Base-by-base conservation (phyloP, 2,113 vertebrate species). In the Stictonetta naevosa region DNA sequence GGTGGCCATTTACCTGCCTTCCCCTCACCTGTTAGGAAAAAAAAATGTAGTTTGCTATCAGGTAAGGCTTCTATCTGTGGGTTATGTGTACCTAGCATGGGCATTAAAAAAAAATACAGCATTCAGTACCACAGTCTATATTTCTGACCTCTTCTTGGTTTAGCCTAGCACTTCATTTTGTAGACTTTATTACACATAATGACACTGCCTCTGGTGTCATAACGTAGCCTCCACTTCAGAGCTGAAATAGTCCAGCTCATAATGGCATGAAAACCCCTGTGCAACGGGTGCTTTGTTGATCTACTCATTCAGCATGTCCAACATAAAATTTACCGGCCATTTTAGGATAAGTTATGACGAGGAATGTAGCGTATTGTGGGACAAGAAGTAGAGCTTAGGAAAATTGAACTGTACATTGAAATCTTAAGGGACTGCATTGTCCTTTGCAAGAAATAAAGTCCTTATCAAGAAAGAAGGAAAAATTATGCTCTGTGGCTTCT, bases 341-440 rank as follows among this genome's bases (percentile, higher is more conserved):
- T 86, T 91, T 58, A 25, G 73, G 77, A 0, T 46, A 78, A 84
- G 46, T 66, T 83, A 42, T 23, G 76, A 67, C 74, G 50, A 34
- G 71, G 71, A 66, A 73, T 64, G 63, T 72, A 18, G 71, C 55
- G 77, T 40, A 7, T 67, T 72, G 34, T 34, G 58, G 66, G 66
- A 34, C 71, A 58, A 79, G 64, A 63, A 77, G 55, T 23, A 20
- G 2, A 36, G 80, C 14, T 77, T 19, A 17, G 80, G 68, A 29
- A 63, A 92, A 88, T 55, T 40, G 92, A 74, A 62, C 26, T 58
- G 76, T 69, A 77, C 36, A 58, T 71, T 90, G 78, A 82, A 86
- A 84, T 21, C 69, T 62, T 82, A 55, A 71, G 84, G 82, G 58
- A 67, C 52, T 11, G 40, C 20, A 20, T 63, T 94, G 77, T 93